Evolutionary conservation across 2,888 invertebrate genomes (phyloP).

Genomic region (Lasioglossum pauxillum): DNA sequence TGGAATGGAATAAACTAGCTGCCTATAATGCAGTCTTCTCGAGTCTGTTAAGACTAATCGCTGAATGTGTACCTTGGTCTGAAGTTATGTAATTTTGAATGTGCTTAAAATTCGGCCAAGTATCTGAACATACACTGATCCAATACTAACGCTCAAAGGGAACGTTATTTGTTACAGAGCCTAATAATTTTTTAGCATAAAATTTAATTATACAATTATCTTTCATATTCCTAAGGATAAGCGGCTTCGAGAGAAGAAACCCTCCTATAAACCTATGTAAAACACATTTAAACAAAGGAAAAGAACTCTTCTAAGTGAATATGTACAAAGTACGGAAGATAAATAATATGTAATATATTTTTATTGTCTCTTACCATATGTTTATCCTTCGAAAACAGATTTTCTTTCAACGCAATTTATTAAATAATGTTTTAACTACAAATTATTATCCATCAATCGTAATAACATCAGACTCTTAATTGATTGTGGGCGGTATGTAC

Average conservation of each 20-base stretch:
- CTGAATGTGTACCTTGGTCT: constrained; percentile 62
- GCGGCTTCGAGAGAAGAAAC: constrained; percentile 29
- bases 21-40: constrained; percentile 30
- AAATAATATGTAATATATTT: constrained; percentile 55
- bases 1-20: constrained; percentile 37
- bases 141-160: constrained; percentile 68
- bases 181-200: constrained; percentile 69
- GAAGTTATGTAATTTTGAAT: constrained; percentile 41
- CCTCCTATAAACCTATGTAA: constrained; percentile 42
- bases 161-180: constrained; percentile 71
- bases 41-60: constrained; percentile 45
- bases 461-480: constrained; percentile 10
- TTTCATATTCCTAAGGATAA: constrained; percentile 60
- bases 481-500: constrained; percentile 88
- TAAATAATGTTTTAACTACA: constrained; percentile 27
- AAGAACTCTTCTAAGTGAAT: constrained; percentile 41
- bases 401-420: constrained; percentile 27
- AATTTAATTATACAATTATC: constrained; percentile 56
- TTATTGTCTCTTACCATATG: constrained; percentile 30
- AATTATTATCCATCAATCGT: constrained; percentile 1
- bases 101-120: constrained; percentile 55
- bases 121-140: constrained; percentile 43
- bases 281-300: constrained; percentile 31
- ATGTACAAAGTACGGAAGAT: constrained; percentile 71
- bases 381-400: constrained; percentile 5